Percentiles rank a stretch among this genome's conserved stretches.
Evolutionary conservation across 2,113 vertebrate genomes (phyloP).

Genomic region (Amazona guildingii): DNA sequence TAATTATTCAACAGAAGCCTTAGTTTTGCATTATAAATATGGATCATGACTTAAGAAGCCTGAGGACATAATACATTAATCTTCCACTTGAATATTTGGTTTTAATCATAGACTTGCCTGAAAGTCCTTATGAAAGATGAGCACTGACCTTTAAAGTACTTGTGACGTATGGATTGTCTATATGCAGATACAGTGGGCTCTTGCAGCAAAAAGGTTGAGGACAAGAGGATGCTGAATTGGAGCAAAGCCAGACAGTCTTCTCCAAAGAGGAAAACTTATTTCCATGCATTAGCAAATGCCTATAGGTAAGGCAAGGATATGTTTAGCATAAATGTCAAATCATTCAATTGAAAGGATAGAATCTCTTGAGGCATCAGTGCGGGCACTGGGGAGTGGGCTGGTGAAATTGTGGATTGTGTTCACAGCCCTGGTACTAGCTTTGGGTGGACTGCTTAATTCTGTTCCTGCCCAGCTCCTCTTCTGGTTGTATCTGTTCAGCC

Average conservation of each 20-base stretch:
- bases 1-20: slow-evolving; percentile 39
- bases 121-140: background rate
- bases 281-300: background rate
- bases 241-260: background rate
- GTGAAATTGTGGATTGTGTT: fast-evolving
- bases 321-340: slow-evolving; percentile 22
- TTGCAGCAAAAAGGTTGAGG: background rate
- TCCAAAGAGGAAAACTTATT: background rate
- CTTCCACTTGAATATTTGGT: slow-evolving; percentile 53
- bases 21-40: slow-evolving; percentile 68
- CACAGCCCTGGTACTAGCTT: background rate
- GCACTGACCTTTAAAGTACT: slow-evolving; percentile 34
- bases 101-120: slow-evolving; percentile 14
- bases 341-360: background rate
- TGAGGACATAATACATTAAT: slow-evolving; percentile 32
- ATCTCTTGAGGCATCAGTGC: background rate
- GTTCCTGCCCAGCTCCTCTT: background rate
- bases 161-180: background rate
- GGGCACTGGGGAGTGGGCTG: background rate
- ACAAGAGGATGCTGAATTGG: background rate
- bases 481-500: background rate
- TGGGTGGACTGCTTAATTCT: background rate
- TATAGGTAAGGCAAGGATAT: background rate
- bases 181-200: background rate
- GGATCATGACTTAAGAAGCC: slow-evolving; percentile 52